Conservation (phyloP, 1,140 invertebrate genomes). For the Dendrolimus kikuchii region DNA sequence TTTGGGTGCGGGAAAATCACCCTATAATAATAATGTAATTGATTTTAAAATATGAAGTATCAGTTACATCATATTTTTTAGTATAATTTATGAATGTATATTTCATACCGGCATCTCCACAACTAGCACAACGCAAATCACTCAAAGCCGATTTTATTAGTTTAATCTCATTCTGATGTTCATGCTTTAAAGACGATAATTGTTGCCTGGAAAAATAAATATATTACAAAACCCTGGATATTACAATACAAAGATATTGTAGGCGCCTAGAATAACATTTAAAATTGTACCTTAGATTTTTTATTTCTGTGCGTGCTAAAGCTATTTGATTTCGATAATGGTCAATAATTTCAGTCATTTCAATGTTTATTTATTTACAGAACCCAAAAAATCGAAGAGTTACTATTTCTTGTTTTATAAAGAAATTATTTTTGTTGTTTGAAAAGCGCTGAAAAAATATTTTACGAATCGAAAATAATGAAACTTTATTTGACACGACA, state of each 20-base stretch:
- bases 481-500: no score
- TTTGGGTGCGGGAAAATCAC: no score
- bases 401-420: no score
- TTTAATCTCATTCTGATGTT: conserved; percentile 53
- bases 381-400: no score
- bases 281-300: conserved; percentile 45
- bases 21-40: no score
- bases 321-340: conserved; percentile 48
- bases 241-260: no score
- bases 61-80: no score
- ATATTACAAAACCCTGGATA: neutral
- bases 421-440: no score
- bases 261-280: neutral
- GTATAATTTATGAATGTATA: neutral
- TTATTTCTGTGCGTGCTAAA: conserved; percentile 57
- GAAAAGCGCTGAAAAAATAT: no score
- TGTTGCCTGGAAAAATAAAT: conserved; percentile 37
- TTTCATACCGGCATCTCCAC: conserved; percentile 40
- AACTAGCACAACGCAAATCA: conserved; percentile 41
- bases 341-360: conserved; percentile 45
- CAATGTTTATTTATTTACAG: conserved; percentile 4
- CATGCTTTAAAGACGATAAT: conserved; percentile 46
- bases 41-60: no score
- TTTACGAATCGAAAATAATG: no score
- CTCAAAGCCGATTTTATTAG: conserved; percentile 42